Conservation (phyloP, 2,797 vertebrate genomes). For the Dipus sagitta region DNA sequence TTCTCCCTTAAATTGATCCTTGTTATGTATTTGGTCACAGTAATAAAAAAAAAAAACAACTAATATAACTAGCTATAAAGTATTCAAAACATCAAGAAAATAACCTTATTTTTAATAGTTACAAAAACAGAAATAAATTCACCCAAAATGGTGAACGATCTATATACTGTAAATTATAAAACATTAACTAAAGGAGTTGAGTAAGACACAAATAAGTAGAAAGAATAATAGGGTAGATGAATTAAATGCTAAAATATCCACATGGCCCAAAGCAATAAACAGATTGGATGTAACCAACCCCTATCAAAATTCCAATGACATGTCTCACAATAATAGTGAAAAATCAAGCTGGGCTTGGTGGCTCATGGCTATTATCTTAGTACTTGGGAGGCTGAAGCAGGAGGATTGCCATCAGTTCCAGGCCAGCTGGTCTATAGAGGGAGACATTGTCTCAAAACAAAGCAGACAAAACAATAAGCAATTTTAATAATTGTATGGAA, state of each 20-base stretch:
- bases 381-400: no score
- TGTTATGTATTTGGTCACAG: no score
- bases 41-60: no score
- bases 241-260: background rate
- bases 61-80: no score
- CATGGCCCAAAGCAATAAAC: background rate
- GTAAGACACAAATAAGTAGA: background rate
- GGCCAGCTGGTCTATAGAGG: no score
- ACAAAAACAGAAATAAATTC: background rate
- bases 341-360: no score
- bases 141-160: background rate
- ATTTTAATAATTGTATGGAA: background rate
- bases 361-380: no score
- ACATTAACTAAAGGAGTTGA: background rate
- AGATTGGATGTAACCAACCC: background rate
- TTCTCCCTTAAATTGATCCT: no score
- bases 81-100: no score
- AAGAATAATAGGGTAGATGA: background rate
- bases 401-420: no score
- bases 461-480: background rate
- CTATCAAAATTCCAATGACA: background rate
- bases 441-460: background rate
- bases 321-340: background rate
- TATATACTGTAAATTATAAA: background rate
- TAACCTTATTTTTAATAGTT: no score